Evolutionary conservation across 2,113 vertebrate genomes (phyloP), one percentile per base, ranked within the genome.

Genomic region (Microcebus murinus): DNA sequence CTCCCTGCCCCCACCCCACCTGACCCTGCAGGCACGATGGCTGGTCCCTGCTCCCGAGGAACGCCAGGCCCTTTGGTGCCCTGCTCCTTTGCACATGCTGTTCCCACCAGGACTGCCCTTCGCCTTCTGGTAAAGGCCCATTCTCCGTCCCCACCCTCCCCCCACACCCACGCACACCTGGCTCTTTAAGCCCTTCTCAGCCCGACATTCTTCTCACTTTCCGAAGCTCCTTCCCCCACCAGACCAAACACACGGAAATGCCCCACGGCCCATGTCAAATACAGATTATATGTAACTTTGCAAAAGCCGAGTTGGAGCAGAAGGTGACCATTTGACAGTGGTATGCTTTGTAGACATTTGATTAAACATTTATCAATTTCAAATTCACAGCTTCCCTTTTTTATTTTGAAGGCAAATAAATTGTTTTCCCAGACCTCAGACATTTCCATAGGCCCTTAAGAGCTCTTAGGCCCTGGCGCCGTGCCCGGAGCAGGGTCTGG

Each of bases 291-390:
- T 1, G 18, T 21, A 25, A 80, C 57, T 42, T 11, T 21, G 29
- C 63, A 23, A 31, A 80, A 86, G 89, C 63, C 1, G 79, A 39
- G 63, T 59, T 21, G 63, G 76, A 88, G n/a, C 45, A 83, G 80
- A 74, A 91, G 92, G 95, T 83, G 79, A 95, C 67, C 74, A 27
- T 65, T 77, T 74, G 95, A 94, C 93, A 87, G 91, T 55, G 83
- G 48, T 79, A 77, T 8, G 42, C 83, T 97, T 93, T 92, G 95
- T 93, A 90, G 93, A 91, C 90, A 61, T 87, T 87, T 95, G 96
- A 93, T 95, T 91, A 93, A 97, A 95, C 86, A 97, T 95, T 96
- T 84, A 96, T 96, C 96, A 83, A 45, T 91, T 96, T 96, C 96
- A 91, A 67, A 80, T 84, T 90, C 87, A 57, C 50, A 50, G 93